Evolutionary conservation across 2,113 vertebrate species (phyloP).

Genomic region (Pseudorectes ferrugineus): DNA sequence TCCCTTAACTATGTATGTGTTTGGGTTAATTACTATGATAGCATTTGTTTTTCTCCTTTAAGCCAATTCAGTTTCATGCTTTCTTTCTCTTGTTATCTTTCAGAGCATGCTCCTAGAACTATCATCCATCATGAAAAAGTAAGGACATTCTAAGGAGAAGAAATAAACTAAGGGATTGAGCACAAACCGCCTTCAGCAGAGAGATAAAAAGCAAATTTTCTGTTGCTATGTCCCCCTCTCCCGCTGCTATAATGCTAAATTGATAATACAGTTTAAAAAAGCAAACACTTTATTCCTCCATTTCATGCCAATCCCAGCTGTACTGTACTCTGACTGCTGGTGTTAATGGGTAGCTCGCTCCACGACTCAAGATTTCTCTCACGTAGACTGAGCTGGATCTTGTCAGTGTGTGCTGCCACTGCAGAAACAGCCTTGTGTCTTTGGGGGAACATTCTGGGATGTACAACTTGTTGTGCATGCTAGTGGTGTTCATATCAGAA

Average conservation of each 20-base stretch:
- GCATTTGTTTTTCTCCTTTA: neutral
- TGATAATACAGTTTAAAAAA: neutral
- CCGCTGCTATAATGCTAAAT: neutral
- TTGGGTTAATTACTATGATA: neutral
- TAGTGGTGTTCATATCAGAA: neutral
- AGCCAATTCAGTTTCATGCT: neutral
- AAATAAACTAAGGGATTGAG: neutral
- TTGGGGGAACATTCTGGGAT: neutral
- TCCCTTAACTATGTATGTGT: neutral
- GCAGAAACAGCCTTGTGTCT: neutral
- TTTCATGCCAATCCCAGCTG: neutral
- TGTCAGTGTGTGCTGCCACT: neutral
- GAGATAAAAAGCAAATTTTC: neutral
- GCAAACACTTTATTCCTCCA: neutral
- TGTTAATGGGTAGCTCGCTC: neutral
- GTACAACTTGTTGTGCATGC: neutral
- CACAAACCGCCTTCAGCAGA: constrained; percentile 1
- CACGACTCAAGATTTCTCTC: neutral
- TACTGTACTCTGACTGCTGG: neutral
- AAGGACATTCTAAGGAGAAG: constrained; percentile 30
- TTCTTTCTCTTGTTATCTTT: constrained; percentile 68
- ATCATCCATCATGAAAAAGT: constrained; percentile 97
- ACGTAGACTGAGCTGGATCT: neutral
- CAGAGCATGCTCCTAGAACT: constrained; percentile 94
- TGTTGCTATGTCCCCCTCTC: neutral